Evolutionary conservation across 2,113 vertebrate species (phyloP), one percentile per base, ranked within the genome.

Genomic region (Dicrurus megarhynchus): DNA sequence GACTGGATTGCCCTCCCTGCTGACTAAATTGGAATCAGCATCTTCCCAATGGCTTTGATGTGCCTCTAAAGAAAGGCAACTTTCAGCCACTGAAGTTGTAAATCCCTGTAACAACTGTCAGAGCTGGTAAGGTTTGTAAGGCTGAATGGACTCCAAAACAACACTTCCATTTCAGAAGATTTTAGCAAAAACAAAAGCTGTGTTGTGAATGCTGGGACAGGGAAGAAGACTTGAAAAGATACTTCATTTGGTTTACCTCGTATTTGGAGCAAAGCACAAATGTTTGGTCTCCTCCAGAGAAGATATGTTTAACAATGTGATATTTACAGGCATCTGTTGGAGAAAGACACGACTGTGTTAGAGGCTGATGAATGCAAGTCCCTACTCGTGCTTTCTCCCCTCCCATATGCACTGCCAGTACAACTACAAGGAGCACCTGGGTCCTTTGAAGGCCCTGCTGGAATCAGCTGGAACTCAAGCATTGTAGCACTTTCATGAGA

Each of bases 211-310:
- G 27, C 22, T 90, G 52, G 39, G 55, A 59, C n/a, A 74, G 10
- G 13, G 16, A 14, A 87, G 30, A 22, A 90, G n/a, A 39, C 30
- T 53, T 61, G 14, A 73, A 47, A 76, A 84, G 42, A 30, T 42
- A 67, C 5, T 90, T 84, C 2, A 74, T 79, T 84, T 55, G 28
- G 39, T 86, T 98, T 98, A 99, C 99, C 98, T 99, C 98, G 2
- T 98, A 97, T 95, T 98, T 97, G 64, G 99, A 99, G 91, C 98
- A 99, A 96, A 99, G 97, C 74, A 99, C 97, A 97, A 99, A 99
- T 59, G 98, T 99, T 84, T 99, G 99, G 97, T 99, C 99, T 95
- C 99, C 99, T 97, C 99, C 99, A 97, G 98, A 99, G 97, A 99
- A 99, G 94, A 99, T 98, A 96, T 98, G 99, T 95, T 98, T 98